Percentiles rank a stretch among this genome's conserved stretches.
Conservation (phyloP, 2,888 invertebrate genomes). For the Macroteleia sp. region DNA sequence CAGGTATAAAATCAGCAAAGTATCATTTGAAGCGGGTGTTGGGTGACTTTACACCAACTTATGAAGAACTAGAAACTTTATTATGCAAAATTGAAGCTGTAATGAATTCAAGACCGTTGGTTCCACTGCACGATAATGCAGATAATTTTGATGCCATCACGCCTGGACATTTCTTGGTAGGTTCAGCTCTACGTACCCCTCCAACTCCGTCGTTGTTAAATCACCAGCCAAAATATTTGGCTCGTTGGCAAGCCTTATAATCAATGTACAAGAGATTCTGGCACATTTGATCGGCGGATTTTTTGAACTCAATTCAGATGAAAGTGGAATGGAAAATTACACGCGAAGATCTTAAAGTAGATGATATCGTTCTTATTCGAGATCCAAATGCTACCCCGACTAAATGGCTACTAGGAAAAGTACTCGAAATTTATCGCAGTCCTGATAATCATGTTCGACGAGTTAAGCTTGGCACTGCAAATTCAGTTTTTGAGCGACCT, state of each 20-base stretch:
- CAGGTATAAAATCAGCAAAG: not conserved
- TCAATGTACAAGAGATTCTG: slow-evolving; percentile 64
- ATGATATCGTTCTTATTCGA: not conserved
- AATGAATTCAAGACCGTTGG: not conserved
- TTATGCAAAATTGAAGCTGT: not conserved
- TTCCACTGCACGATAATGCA: not conserved
- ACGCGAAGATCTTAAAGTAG: not conserved
- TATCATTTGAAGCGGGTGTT: not conserved
- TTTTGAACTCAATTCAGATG: not conserved
- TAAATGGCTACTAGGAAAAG: not conserved
- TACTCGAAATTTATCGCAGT: not conserved
- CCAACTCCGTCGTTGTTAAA: not conserved
- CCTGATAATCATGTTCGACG: not conserved
- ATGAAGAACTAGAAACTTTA: not conserved
- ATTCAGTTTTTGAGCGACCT: not conserved
- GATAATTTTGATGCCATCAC: not conserved
- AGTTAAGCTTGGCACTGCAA: not conserved
- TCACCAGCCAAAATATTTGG: slow-evolving; percentile 28
- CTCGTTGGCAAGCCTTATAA: slow-evolving; percentile 63
- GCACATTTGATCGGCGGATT: slow-evolving; percentile 66
- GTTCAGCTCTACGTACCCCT: not conserved
- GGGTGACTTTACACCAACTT: not conserved
- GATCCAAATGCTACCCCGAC: not conserved
- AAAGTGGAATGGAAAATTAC: not conserved
- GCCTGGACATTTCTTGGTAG: not conserved